phyloP scores from a whole-genome alignment of 1,140 invertebrate genomes.

The Acromyrmex charruanus region DNA sequence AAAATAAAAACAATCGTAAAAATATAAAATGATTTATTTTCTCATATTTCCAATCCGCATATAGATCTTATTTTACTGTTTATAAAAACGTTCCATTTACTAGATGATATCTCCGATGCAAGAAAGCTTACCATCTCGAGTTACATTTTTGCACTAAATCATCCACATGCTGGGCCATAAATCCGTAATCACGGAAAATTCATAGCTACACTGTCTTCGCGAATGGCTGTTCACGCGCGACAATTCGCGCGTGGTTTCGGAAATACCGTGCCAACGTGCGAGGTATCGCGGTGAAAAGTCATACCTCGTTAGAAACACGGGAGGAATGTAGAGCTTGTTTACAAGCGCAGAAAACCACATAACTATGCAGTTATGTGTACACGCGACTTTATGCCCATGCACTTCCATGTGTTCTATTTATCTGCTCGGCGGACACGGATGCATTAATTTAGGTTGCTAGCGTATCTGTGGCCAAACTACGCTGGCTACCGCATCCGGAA shows the following conservation, averaged over 20 bases:
- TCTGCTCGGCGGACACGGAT: constrained; percentile 45
- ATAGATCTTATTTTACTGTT: not conserved
- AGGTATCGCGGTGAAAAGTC: constrained; percentile 46
- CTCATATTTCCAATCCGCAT: not conserved
- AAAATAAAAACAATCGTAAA: not conserved
- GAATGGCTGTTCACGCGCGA: constrained; percentile 37
- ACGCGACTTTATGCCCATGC: constrained; percentile 60
- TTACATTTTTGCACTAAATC: constrained; percentile 34
- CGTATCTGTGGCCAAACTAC: constrained; percentile 55
- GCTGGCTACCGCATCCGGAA: constrained; percentile 29
- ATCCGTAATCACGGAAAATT: constrained; percentile 36
- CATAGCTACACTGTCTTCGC: constrained; percentile 31
- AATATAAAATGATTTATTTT: not conserved
- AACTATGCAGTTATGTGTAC: constrained; percentile 61
- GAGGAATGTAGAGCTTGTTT: constrained; percentile 49
- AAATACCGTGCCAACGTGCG: constrained; percentile 13
- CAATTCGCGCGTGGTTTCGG: constrained; percentile 55
- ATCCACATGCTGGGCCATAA: constrained; percentile 15
- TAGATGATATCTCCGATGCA: not conserved
- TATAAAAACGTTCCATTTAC: not conserved
- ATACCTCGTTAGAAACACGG: constrained; percentile 54
- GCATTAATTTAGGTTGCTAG: constrained; percentile 65
- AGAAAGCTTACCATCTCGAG: constrained; percentile 14
- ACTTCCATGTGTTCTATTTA: constrained; percentile 59
- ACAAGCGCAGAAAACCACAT: constrained; percentile 57